These are phyloP conservation scores for Sorex maritimensis DNA, from an alignment of 2,797 vertebrate species.

Conservation along the genomic window DNA sequence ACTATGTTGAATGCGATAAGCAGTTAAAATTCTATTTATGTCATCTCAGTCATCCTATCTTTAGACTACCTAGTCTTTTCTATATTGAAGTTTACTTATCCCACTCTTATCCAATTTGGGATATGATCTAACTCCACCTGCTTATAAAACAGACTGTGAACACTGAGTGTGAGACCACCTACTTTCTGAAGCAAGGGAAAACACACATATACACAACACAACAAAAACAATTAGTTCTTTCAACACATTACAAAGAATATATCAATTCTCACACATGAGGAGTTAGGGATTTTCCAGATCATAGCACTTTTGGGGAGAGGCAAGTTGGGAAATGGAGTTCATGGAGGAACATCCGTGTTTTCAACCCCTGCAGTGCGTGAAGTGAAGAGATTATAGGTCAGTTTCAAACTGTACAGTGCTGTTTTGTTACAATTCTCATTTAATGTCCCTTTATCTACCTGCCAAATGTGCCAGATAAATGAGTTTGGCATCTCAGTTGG, in stretches of 20 bases:
- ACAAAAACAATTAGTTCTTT: slow-evolving; percentile 64
- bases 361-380: not conserved
- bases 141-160: slow-evolving; percentile 67
- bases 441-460: slow-evolving; percentile 48
- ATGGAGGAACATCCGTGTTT: slow-evolving; percentile 12
- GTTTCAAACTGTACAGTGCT: slow-evolving; percentile 47
- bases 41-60: not conserved
- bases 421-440: slow-evolving; percentile 35
- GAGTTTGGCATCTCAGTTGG: slow-evolving; percentile 70
- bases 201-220: not conserved
- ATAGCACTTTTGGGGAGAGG: slow-evolving; percentile 61
- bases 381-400: not conserved
- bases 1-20: not conserved
- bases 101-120: slow-evolving; percentile 63
- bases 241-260: slow-evolving; percentile 52
- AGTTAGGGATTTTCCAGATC: slow-evolving; percentile 64
- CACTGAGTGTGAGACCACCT: slow-evolving; percentile 68
- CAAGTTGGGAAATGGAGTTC: slow-evolving; percentile 38
- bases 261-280: slow-evolving; percentile 50
- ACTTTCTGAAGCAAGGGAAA: slow-evolving; percentile 76
- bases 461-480: slow-evolving; percentile 70
- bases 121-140: slow-evolving; percentile 65
- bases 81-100: slow-evolving; percentile 74
- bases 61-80: slow-evolving; percentile 46
- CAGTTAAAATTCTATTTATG: slow-evolving; percentile 12